These are phyloP conservation scores for Aradus depressus DNA, from an alignment of 2,888 invertebrate species.

Conservation along the genomic window DNA sequence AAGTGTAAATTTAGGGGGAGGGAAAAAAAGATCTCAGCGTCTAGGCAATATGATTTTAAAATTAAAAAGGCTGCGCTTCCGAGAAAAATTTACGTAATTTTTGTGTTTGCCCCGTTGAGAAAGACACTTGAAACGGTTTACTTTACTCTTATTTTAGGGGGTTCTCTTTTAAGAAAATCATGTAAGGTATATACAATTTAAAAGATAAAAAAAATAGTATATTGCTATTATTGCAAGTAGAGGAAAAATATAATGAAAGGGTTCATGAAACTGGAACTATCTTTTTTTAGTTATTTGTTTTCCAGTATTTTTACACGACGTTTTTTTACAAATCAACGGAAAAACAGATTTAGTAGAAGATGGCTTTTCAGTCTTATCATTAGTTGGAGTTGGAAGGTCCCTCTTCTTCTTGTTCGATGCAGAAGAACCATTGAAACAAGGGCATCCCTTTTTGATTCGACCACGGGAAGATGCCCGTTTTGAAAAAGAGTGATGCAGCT, in stretches of 20 bases:
- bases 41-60: too few species aligned
- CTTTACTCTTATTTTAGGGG: too few species aligned
- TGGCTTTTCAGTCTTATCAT: conserved; percentile 27
- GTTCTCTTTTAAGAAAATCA: too few species aligned
- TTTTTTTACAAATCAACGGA: conserved; percentile 15
- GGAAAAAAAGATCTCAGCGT: too few species aligned
- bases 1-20: too few species aligned
- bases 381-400: conserved; percentile 16
- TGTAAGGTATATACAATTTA: too few species aligned
- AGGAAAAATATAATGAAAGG: conserved; percentile 20
- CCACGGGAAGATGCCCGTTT: conserved; percentile 43
- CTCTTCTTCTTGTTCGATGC: conserved; percentile 43
- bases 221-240: too few species aligned
- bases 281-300: conserved; percentile 25
- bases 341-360: conserved; percentile 21
- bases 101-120: too few species aligned
- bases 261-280: conserved; percentile 22
- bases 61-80: too few species aligned
- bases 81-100: too few species aligned
- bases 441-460: conserved; percentile 50
- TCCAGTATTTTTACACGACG: conserved; percentile 15
- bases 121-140: too few species aligned
- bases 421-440: conserved; percentile 49
- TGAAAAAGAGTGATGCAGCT: conserved; percentile 35
- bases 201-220: too few species aligned